phyloP scores from a whole-genome alignment of 2,888 invertebrate species.

The Dasysyrphus albostriatus region DNA sequence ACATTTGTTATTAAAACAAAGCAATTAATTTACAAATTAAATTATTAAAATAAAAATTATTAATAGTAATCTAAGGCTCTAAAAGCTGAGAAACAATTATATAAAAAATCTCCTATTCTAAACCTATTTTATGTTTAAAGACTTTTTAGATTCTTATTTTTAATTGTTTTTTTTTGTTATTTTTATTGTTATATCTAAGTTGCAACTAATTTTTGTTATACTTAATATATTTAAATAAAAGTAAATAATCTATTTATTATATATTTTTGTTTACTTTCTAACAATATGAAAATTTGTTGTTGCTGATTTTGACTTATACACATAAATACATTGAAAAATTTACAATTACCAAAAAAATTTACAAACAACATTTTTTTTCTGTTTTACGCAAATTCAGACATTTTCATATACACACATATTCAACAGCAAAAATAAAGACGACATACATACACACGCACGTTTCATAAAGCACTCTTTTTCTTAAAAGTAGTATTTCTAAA shows the following conservation, averaged over 20 bases:
- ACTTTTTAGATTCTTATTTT: slow-evolving; percentile 59
- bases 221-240: slow-evolving; percentile 76
- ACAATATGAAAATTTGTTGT: slow-evolving; percentile 63
- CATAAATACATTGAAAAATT: slow-evolving; percentile 75
- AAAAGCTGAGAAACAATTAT: slow-evolving; percentile 73
- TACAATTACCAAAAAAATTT: slow-evolving; percentile 69
- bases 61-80: slow-evolving; percentile 66
- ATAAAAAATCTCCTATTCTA: slow-evolving; percentile 72
- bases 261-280: slow-evolving; percentile 63
- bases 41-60: slow-evolving; percentile 46
- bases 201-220: slow-evolving; percentile 63
- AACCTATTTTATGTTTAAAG: slow-evolving; percentile 57
- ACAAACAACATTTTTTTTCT: slow-evolving; percentile 35
- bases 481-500: slow-evolving; percentile 30
- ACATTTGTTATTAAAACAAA: slow-evolving; percentile 39
- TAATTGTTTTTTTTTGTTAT: slow-evolving; percentile 35
- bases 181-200: slow-evolving; percentile 68
- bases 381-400: slow-evolving; percentile 61
- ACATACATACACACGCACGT: slow-evolving; percentile 46
- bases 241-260: slow-evolving; percentile 72
- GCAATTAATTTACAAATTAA: slow-evolving; percentile 69
- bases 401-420: slow-evolving; percentile 32
- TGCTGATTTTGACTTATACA: slow-evolving; percentile 76
- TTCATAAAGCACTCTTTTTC: slow-evolving; percentile 69
- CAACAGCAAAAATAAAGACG: slow-evolving; percentile 14